Base-by-base conservation (phyloP, 2,113 vertebrate genomes). In the Connochaetes taurinus region DNA sequence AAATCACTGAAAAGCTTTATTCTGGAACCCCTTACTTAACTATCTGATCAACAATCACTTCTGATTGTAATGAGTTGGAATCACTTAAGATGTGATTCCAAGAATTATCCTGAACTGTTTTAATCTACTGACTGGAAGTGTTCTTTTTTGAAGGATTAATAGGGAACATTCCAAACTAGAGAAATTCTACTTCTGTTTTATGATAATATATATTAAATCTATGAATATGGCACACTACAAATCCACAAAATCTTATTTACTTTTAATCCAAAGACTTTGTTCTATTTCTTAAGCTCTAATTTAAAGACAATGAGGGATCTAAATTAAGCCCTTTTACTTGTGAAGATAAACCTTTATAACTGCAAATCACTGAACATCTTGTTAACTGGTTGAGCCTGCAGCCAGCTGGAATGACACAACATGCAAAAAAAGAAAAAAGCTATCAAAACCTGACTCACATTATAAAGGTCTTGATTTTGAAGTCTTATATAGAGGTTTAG, bases 261-360 rank as follows among this genome's bases (percentile, higher is more conserved):
- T 14, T 71, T 91, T 40, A 52, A 93, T 91, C 43, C 25, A 91
- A 94, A 97, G 52, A 96, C 55, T 92, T 58, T 88, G 11, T 36
- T 33, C 1, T 57, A 7, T 91, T 95, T 91, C 47, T 96, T 84
- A 94, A 92, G 43, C 31, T 94, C 47, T 55, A 40, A 62, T 81
- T 97, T 88, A 97, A 95, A 97, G 53, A 94, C 83, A 95, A 90
- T 19, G 40, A 88, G 27, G 21, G 25, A 10, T 90, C 90, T 93
- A 78, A 85, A 43, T 12, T 88, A 78, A 96, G n/a, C 17, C 11
- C 15, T 62, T 96, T 97, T 95, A 52, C 33, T 87, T 90, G 19
- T 67, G 50, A 97, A 95, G 81, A 90, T 94, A 82, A 90, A 94
- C 74, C 12, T 92, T 78, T 25, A 82, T 5, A 45, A 80, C 1